Percentiles rank a stretch among this genome's conserved stretches.
Evolutionary conservation across 1,140 invertebrate genomes (phyloP).

Genomic region (Brachionus asplanchnoidis): DNA sequence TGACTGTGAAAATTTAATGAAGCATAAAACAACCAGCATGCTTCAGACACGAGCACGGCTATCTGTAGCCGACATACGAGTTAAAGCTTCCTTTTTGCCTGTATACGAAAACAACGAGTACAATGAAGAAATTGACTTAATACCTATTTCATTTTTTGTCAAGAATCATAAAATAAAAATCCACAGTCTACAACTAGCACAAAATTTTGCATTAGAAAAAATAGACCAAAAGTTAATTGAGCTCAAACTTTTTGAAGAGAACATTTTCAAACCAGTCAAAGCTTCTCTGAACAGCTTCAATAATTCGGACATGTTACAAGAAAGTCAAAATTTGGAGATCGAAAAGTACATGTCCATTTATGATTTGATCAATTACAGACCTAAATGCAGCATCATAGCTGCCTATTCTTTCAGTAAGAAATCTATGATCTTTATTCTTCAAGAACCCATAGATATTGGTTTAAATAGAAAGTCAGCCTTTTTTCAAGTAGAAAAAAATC

Average conservation of each 20-base stretch:
- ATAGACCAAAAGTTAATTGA: background rate
- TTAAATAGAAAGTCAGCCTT: background rate
- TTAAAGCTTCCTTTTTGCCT: background rate
- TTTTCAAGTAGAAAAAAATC: background rate
- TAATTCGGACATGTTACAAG: background rate
- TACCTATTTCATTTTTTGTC: slow-evolving; percentile 6
- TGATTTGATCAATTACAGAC: background rate
- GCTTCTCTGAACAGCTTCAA: background rate
- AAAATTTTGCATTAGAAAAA: background rate
- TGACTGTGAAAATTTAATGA: background rate
- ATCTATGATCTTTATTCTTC: background rate
- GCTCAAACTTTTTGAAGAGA: slow-evolving; percentile 14
- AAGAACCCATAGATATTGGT: background rate
- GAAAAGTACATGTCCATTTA: slow-evolving; percentile 39
- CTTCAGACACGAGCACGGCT: background rate
- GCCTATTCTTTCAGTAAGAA: background rate
- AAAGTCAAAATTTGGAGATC: slow-evolving; percentile 23
- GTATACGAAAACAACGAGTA: background rate
- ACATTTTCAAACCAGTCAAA: background rate
- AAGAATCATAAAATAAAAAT: slow-evolving; percentile 27
- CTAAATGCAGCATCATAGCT: background rate
- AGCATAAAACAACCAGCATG: background rate
- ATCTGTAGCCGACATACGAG: background rate
- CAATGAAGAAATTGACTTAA: slow-evolving; percentile 35
- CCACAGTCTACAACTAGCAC: background rate